phyloP scores from a whole-genome alignment of 2,113 vertebrate species.

The Brachionichthys hirsutus region DNA sequence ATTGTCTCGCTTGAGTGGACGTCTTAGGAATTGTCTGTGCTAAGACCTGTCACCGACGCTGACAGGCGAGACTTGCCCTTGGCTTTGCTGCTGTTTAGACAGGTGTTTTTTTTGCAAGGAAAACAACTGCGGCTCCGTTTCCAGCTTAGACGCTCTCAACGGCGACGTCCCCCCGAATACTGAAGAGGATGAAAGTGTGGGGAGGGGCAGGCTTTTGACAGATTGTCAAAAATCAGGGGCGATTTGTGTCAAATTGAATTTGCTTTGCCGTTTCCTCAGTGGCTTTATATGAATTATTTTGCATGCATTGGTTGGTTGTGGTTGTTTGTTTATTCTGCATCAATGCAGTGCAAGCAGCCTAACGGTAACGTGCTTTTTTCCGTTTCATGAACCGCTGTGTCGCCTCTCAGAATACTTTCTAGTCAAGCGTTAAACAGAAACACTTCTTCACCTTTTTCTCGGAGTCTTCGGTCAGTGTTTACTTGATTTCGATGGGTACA shows the following conservation, averaged over 20 bases:
- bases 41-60: slow-evolving; percentile 68
- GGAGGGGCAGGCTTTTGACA: slow-evolving; percentile 59
- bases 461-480: slow-evolving; percentile 13
- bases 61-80: slow-evolving; percentile 75
- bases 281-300: slow-evolving; percentile 42
- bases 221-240: slow-evolving; percentile 47
- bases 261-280: slow-evolving; percentile 45
- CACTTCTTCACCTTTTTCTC: slow-evolving; percentile 14
- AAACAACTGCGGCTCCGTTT: slow-evolving; percentile 72
- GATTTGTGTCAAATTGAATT: slow-evolving; percentile 63
- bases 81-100: slow-evolving; percentile 80
- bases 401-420: slow-evolving; percentile 26
- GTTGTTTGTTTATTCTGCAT: slow-evolving; percentile 7
- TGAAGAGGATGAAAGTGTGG: slow-evolving; percentile 66
- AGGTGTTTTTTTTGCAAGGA: slow-evolving; percentile 80
- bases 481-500: slow-evolving; percentile 33
- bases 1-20: slow-evolving; percentile 67
- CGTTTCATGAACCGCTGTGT: slow-evolving; percentile 36
- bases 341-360: slow-evolving; percentile 6
- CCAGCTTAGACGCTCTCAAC: slow-evolving; percentile 48
- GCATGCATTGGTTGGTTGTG: slow-evolving; percentile 31
- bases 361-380: slow-evolving; percentile 9
- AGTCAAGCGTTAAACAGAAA: no score
- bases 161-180: slow-evolving; percentile 34
- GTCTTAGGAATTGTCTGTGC: slow-evolving; percentile 64